Evolutionary conservation across 2,797 vertebrate genomes (phyloP), one percentile per base, ranked within the genome.

Genomic region (Knipowitschia caucasica): DNA sequence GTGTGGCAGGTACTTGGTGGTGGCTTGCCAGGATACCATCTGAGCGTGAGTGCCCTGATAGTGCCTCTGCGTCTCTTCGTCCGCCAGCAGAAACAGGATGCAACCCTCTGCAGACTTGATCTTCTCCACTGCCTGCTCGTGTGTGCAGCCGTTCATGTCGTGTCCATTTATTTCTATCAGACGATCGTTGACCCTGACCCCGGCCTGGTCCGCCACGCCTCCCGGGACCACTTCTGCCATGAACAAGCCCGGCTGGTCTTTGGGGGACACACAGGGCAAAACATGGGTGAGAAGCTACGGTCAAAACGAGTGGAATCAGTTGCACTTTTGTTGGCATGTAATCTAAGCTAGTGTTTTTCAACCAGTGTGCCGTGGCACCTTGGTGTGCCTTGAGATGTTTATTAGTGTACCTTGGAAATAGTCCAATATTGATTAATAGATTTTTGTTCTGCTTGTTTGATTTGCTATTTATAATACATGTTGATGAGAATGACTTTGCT

Each of bases 121-220:
- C 90, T 89, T 94, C 31, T 89, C 78, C 59, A 95, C 93, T 17
- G 86, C 87, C 47, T 94, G 72, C 1, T 95, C 88, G 0, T 99
- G 94, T 4, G 85, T 90, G 75, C 50, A 52, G 0, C 59, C 67
- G 64, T 95, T 93, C 1, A 96, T 55, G 0, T 89, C 94, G 67
- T 93, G 86, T 17, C 94, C 93, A 1, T 98, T 98, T 62, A 99
- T 62, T 83, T 98, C 94, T 53, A 98, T 70, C 50, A 99, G 38
- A 7, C 85, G 91, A 64, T 99, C 95, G 0, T 90, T 82, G 7
- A 30, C 10, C 64, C 80, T 86, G 60, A 95, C 89, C 4, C 95
- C 95, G 1, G 94, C 95, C 52, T 68, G 91, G 75, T 89, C 82
- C 18, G 95, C 95, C 62, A 85, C 78, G 2, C 91, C 75, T 61